Evolutionary conservation across 2,797 vertebrate genomes (phyloP), one percentile per base, ranked within the genome.

Genomic region (Pelodytes ibericus): DNA sequence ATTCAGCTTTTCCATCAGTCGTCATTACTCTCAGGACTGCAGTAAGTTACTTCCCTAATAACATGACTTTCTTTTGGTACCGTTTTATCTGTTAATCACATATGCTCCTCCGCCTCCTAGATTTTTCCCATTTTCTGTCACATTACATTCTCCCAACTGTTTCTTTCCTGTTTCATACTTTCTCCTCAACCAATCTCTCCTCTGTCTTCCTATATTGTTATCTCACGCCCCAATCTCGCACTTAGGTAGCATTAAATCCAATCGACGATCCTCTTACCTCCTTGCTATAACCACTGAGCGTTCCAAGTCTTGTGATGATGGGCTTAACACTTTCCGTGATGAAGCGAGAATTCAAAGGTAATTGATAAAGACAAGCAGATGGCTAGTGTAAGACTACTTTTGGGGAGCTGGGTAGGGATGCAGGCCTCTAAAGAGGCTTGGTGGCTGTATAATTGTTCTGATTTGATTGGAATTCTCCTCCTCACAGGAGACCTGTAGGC

Each of bases 271-370:
- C 47, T 99, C 97, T 86, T 98, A 98, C 91, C 91, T 98, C 88
- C 89, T 97, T 90, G 96, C 96, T 88, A 95, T 98, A 89, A 97
- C 95, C 86, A 93, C 95, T 0, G 96, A 98, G 84, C 95, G 97
- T 84, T 99, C 97, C 88, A 99, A 98, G 90, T 99, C 97, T 39
- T 99, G 96, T 1, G 97, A 99, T 4, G 97, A 99, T 0, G 97
- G 97, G 18, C 95, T 99, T 83, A 98, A 99, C 79, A 87, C 92
- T 0, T 97, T 98, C 87, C 90, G 95, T 70, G 96, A 99, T 0
- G 97, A 99, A 71, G 93, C 93, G 2, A 92, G 94, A 22, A 81
- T 90, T 74, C 92, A 95, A 24, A 93, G 94, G 97, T 99, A 87
- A 91, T 92, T 88, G 49, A 65, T 67, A 8, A n/a, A n/a, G n/a